These are phyloP conservation scores for Zaprionus davidi DNA, from an alignment of 1,140 invertebrate genomes.

Conservation along the genomic window DNA sequence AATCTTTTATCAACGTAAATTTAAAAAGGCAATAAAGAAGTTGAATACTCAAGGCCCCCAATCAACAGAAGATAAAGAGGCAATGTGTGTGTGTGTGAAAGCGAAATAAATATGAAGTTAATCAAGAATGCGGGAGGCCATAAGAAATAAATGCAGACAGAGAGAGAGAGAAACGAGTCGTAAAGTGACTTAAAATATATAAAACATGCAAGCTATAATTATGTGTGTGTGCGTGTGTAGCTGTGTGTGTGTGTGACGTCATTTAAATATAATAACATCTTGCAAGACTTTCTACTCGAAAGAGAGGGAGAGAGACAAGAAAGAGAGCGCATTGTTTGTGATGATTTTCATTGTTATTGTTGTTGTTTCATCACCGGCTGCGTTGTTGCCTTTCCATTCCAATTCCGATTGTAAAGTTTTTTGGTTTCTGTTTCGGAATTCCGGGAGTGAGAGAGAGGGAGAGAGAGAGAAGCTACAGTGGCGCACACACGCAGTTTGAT, in stretches of 20 bases:
- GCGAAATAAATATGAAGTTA: conserved; percentile 20
- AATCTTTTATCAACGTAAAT: conserved; percentile 1
- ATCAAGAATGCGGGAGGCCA: conserved; percentile 16
- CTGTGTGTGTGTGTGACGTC: background rate
- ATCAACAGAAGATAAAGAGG: conserved; percentile 2
- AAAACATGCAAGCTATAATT: conserved; percentile 1
- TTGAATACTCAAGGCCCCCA: conserved; percentile 8
- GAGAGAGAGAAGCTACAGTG: background rate
- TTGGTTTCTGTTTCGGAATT: conserved; percentile 5
- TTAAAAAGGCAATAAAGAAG: conserved; percentile 12
- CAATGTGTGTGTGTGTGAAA: conserved; percentile 18
- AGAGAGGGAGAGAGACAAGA: background rate
- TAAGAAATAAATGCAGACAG: background rate
- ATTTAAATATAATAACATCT: background rate
- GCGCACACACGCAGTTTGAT: conserved; percentile 40
- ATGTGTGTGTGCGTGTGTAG: background rate
- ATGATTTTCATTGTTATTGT: background rate
- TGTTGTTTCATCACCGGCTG: conserved; percentile 4
- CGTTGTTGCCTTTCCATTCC: conserved; percentile 3
- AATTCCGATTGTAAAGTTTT: conserved; percentile 2
- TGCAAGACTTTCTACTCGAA: background rate
- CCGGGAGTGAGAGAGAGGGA: background rate
- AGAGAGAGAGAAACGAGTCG: background rate
- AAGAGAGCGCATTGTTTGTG: background rate
- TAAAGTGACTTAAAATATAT: background rate